Base-by-base conservation (phyloP, 2,113 vertebrate species). In the Sigmodon hispidus region DNA sequence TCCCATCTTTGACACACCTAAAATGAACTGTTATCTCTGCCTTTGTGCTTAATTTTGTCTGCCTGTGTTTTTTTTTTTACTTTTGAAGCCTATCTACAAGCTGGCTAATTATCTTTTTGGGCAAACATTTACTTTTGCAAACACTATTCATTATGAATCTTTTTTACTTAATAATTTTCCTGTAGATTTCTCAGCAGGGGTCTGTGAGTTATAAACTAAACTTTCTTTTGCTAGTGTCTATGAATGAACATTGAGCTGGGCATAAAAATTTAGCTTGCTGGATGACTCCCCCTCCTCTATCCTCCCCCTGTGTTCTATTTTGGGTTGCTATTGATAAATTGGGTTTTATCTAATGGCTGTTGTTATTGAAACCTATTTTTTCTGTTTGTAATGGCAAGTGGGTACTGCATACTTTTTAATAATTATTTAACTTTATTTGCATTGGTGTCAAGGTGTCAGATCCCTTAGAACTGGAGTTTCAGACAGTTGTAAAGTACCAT, bases 241-340 rank as follows among this genome's bases (percentile, higher is more conserved):
- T 0, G 48, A 43, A 5, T 0, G 36, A 22, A 57, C 21, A 15
- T 83, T 93, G 59, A 70, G 43, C 90, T 94, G 50, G 90, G 21
- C 94, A 52, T 94, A 89, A 89, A 88, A 95, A 59, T 48, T 26
- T 12, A 90, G 61, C 15, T 93, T 69, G 21, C 22, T 45, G 26
- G 31, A 1, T 70, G 12, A 43, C 90, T 87, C 29, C 19, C 59
- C 24, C 76, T 95, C 29, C 29, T n/a, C 19, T 24, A 40, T 9
- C 77, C 24, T 15, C 15, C 1, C 52, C 34, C 1, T 48, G 63
- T 1, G 17, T 15, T 79, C 93, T 72, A 13, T 43, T 55, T 93
- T 91, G 63, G 80, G 45, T 43, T 85, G 19, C 52, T 77, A 36
- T 50, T 61, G 87, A 83, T 43, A 83, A 77, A 40, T 77, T 26